Base-by-base conservation (phyloP, 2,797 vertebrate species). In the Petrocephalus sullivani region DNA sequence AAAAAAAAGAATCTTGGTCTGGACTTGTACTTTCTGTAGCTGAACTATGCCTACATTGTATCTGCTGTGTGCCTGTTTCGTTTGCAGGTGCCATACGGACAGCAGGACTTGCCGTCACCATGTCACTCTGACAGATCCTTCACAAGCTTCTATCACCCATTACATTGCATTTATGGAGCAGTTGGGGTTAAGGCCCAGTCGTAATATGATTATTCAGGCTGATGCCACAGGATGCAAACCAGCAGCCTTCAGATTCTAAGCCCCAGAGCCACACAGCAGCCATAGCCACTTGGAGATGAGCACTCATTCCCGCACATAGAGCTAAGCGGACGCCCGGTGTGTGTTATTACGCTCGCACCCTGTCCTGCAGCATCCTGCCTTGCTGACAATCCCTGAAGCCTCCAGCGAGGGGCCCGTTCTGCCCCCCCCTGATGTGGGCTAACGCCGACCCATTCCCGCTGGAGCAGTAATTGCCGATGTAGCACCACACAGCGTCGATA, bases 381-480 rank as follows among this genome's bases (percentile, higher is more conserved):
- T 33, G 21, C 51, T 56, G 82, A 12, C 21, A 84, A 23, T 56
- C 28, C 21, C n/a, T 7, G 21, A 33, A 84, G 14, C 84, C 4
- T 37, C 4, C 75, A 4, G 2, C 10, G 12, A 75, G 21, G 1
- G 33, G 8, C 49, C 49, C 49, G 7, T 5, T 51, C 49, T 51
- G 49, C 49, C 8, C 49, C 49, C 49, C 7, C 49, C 85, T 49
- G 54, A 86, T 58, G 49, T 57, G 49, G 51, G n/a, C 85, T 33
- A 8, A 85, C 84, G 57, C 84, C 84, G 21, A 4, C 87, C 49
- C 3, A 88, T 91, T 87, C 89, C 82, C 57, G 87, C 83, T 88
- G 88, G 88, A 89, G 91, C 84, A 89, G 90, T 84, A 71, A 33
- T 28, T 90, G 90, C 91, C 87, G 90, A 90, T 90, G 90, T 67